These are phyloP conservation scores for Sebastes iracundus DNA, from an alignment of 2,797 vertebrate species.

Conservation along the genomic window DNA sequence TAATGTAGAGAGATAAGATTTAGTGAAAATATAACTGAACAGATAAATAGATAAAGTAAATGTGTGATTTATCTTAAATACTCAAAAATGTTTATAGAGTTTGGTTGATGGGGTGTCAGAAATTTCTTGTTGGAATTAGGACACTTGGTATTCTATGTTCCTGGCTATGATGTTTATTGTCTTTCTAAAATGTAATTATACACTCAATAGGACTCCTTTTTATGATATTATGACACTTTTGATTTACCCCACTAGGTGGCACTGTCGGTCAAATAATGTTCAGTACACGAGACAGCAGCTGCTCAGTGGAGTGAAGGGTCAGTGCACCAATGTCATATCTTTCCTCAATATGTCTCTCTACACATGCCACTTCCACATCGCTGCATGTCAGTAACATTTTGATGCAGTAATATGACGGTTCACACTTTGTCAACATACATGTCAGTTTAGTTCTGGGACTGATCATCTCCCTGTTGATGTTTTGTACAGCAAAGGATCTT, in stretches of 20 bases:
- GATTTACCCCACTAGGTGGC: conserved; percentile 46
- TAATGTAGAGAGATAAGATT: not conserved
- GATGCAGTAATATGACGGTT: not conserved
- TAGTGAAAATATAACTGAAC: not conserved
- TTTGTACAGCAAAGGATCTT: not conserved
- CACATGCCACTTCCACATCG: not conserved
- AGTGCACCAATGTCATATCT: not conserved
- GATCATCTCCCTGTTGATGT: not conserved
- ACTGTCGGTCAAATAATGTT: conserved; percentile 47
- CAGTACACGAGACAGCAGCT: not conserved
- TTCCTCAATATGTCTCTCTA: not conserved
- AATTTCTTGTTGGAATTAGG: not conserved
- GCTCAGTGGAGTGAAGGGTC: not conserved
- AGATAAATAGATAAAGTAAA: not conserved
- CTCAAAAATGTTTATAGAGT: not conserved
- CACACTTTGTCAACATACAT: not conserved
- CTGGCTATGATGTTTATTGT: not conserved
- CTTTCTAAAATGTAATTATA: not conserved
- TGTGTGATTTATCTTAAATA: not conserved
- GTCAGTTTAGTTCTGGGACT: not conserved
- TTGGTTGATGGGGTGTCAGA: not conserved
- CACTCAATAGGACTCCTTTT: not conserved
- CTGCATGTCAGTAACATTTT: not conserved
- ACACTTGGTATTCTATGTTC: not conserved
- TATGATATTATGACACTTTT: not conserved